Conservation (phyloP, 2,797 vertebrate species). For the Salmo trutta region DNA sequence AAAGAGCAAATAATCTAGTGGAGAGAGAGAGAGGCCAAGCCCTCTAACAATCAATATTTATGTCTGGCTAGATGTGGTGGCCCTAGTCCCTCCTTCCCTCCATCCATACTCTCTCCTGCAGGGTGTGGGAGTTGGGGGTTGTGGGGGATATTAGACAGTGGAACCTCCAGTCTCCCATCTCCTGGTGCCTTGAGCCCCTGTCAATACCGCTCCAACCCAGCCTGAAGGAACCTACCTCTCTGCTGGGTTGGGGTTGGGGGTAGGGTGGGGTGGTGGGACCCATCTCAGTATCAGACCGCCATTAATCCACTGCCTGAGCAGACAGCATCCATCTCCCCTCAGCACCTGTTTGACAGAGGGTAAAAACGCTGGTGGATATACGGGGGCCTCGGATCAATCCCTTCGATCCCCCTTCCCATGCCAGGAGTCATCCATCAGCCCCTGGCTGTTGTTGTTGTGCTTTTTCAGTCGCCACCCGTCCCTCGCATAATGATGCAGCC, state of each 20-base stretch:
- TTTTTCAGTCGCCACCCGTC: slow-evolving; percentile 30
- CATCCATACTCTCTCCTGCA: not conserved
- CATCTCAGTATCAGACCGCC: slow-evolving; percentile 41
- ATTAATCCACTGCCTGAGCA: slow-evolving; percentile 79
- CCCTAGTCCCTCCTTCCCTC: not conserved
- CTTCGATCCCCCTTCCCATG: slow-evolving; percentile 75
- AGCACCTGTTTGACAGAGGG: slow-evolving; percentile 79
- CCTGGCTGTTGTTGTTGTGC: slow-evolving; percentile 54
- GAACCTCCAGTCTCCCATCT: slow-evolving; percentile 44
- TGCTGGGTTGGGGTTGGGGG: slow-evolving; percentile 44
- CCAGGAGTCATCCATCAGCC: slow-evolving; percentile 74
- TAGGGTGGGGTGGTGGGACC: slow-evolving; percentile 45
- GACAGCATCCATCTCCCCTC: slow-evolving; percentile 79
- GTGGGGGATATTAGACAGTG: slow-evolving; percentile 41
- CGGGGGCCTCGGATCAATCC: slow-evolving; percentile 73
- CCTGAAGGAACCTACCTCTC: slow-evolving; percentile 57
- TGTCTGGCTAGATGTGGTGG: slow-evolving; percentile 12
- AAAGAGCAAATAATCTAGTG: slow-evolving; percentile 54
- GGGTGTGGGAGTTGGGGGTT: not conserved
- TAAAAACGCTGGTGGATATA: slow-evolving; percentile 80
- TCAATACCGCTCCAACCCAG: slow-evolving; percentile 65
- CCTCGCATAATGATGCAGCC: slow-evolving; percentile 31
- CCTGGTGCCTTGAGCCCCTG: slow-evolving; percentile 45
- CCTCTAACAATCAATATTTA: slow-evolving; percentile 55
- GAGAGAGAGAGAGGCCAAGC: slow-evolving; percentile 49